Base-by-base conservation (phyloP, 2,888 invertebrate genomes). In the Pyrochroa serraticornis region DNA sequence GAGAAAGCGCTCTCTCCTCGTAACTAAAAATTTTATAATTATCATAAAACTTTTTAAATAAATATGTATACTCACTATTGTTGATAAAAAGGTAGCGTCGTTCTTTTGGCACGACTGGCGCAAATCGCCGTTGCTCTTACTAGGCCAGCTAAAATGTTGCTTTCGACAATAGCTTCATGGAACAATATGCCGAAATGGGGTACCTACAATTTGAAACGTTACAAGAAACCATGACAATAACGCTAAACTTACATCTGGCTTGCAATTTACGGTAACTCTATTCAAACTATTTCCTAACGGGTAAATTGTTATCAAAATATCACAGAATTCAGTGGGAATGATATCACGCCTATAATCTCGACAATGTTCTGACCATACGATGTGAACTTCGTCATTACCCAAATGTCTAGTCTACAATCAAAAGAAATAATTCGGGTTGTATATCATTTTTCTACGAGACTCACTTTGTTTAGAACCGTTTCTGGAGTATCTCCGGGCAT, bases 261-360 rank as follows among this genome's bases (percentile, higher is more conserved):
- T 95, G 69, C 93, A 86, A 64, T 91, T 88, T 56, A 97, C 91
- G 58, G 95, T 94, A 68, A 95, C 90, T 58, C 97, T 85, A 78
- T 91, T 92, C 58, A 97, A 82, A 48, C 91, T 90, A 73, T 92
- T 92, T 47, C 88, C 86, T 71, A 97, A 82, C 1, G 98, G 97
- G 82, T 99, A 98, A 71, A 99, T 92, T 41, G 91, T 93, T 74
- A 99, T 95, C 60, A 99, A 86, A 63, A 99, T 95, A 83, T 99
- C 99, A 79, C 97, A 98, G 84, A 99, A 99, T 82, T 99, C 97
- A 7, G 99, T 99, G 50, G 98, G 97, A 75, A 99, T 90, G 70
- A 97, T 97, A 75, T 96, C 96, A 53, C 97, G 87, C 57, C 96
- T 87, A 83, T 99, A 99, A 75, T 97, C 95, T 62, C 97, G 86